Evolutionary conservation across 2,797 vertebrate species (phyloP).

Genomic region (Sparus aurata): DNA sequence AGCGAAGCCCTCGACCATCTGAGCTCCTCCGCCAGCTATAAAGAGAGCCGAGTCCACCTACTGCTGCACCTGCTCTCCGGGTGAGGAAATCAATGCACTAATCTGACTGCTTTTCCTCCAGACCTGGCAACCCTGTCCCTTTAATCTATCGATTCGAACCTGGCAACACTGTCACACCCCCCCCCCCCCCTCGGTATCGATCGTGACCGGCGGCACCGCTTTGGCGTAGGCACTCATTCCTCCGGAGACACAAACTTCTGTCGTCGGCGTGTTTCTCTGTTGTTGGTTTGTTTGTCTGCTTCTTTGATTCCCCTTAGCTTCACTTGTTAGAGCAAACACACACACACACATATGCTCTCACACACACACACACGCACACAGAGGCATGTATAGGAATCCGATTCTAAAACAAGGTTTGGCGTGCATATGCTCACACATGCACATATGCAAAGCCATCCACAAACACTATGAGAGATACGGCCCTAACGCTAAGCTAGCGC

Average conservation of each 20-base stretch:
- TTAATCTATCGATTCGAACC: constrained; percentile 56
- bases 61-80: constrained; percentile 45
- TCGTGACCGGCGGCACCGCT: constrained; percentile 18
- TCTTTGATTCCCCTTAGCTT: constrained; percentile 14
- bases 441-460: constrained; percentile 51
- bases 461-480: constrained; percentile 16
- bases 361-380: constrained; percentile 5
- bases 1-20: constrained; percentile 10
- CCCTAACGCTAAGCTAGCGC: neutral
- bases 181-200: constrained; percentile 54
- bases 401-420: constrained; percentile 24
- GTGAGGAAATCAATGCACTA: constrained; percentile 72
- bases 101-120: constrained; percentile 71
- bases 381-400: neutral
- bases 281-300: constrained; percentile 22
- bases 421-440: constrained; percentile 51
- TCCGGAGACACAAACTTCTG: constrained; percentile 24
- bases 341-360: constrained; percentile 4
- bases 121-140: constrained; percentile 59
- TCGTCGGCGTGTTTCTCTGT: constrained; percentile 10
- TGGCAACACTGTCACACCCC: constrained; percentile 49
- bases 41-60: constrained; percentile 33
- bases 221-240: constrained; percentile 29
- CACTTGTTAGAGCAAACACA: constrained; percentile 14
- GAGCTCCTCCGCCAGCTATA: constrained; percentile 21